Evolutionary conservation across 1,140 invertebrate genomes (phyloP), one percentile per base, ranked within the genome.

Genomic region (Pantala flavescens): DNA sequence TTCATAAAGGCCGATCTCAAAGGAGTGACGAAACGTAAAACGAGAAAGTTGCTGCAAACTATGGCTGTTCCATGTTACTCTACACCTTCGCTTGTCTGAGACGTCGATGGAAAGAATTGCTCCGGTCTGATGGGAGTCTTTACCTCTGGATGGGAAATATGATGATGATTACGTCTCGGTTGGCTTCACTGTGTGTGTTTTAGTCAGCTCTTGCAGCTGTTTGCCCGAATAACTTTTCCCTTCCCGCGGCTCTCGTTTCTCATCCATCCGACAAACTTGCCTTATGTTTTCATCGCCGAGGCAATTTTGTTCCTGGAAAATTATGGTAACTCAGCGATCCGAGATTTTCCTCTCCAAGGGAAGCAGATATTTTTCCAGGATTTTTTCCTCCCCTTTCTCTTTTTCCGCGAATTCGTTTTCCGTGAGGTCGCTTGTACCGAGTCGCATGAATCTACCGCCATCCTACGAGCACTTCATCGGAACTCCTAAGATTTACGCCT

Each of bases 221-320:
- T 63, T 63, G 49, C 49, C 49, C 49, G 49, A 63, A 63, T 63
- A 63, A 63, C 49, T 63, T 63, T 63, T 63, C 49, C n/a, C n/a
- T 63, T 21, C 49, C 49, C 12, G 5, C 49, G 49, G 49, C n/a
- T 7, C 16, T 63, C 49, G 49, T 63, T 63, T 63, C n/a, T 16
- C 49, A 63, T 63, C 49, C 49, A 63, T 63, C 49, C 49, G 49
- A 63, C 16, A 63, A 63, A 63, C 49, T 63, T 63, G 49, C 49
- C 49, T 63, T 19, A 63, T 21, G 49, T 63, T 63, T 63, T 63
- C 49, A 63, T 63, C 49, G 12, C 49, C 49, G n/a, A 63, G 49
- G 49, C 49, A 63, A 63, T 63, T 63, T 63, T 63, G 49, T 63
- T 63, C 49, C n/a, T 3, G n/a, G 49, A 16, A 63, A 63, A 63